Base-by-base conservation (phyloP, 2,888 invertebrate species). In the Dryobotodes eremita region DNA sequence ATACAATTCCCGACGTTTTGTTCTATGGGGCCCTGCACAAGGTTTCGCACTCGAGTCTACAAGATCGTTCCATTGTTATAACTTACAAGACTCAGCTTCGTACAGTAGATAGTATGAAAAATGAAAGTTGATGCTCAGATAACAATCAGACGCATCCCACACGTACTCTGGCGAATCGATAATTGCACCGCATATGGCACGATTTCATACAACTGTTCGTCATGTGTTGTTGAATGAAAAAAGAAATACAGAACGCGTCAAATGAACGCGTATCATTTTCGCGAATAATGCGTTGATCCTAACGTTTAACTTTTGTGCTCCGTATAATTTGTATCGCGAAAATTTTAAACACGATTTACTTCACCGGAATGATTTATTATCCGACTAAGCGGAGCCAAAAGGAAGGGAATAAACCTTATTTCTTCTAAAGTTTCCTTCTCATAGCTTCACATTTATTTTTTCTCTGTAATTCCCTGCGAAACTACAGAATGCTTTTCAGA, bases 91-190 rank as follows among this genome's bases (percentile, higher is more conserved):
- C 81, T 75, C 64, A 42, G 75, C 61, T 75, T 68, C 55, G 72
- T 75, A 70, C 77, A 86, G 71, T 76, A 75, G 75, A 77, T 81
- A 71, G 70, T 82, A 80, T 88, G 84, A 88, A 88, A 86, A 88
- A 81, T 73, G 83, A 87, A 87, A 87, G 88, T 83, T 80, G 75
- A 76, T 80, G 80, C 65, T 81, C 64, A 84, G 86, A 87, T 89
- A 80, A 87, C 78, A 79, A 89, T 84, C 81, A 53, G 80, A 80
- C 83, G 80, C 80, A 85, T 88, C 85, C 85, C 83, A 89, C 87
- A 76, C 79, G 85, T 85, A 83, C 71, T 84, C 78, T 76, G 78
- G 73, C 78, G 79, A 83, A 89, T 89, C 84, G 83, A 87, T 88
- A 85, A 89, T 80, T 83, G 78, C 83, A 82, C 15, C 70, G 77